Conservation (phyloP, 1,140 invertebrate species). For the Microplitis mediator region DNA sequence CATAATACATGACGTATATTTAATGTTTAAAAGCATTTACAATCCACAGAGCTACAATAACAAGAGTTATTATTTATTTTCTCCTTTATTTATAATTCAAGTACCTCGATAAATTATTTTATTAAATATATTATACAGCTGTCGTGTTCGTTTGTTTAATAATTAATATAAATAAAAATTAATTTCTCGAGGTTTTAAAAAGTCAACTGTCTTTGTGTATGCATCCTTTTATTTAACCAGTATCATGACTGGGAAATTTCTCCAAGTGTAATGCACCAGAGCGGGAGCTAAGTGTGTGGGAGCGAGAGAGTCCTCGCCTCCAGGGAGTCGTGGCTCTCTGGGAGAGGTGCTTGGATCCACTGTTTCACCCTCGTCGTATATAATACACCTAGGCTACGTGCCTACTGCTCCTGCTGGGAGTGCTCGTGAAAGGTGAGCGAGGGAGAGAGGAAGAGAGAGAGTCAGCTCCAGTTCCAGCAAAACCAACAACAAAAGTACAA, state of each 20-base stretch:
- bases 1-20: too few relatives aligned
- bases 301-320: constrained; percentile 40
- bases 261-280: not conserved
- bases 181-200: too few relatives aligned
- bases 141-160: too few relatives aligned
- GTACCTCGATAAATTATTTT: too few relatives aligned
- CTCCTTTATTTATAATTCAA: too few relatives aligned
- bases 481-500: constrained; percentile 22
- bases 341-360: constrained; percentile 39
- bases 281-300: constrained; percentile 3
- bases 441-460: constrained; percentile 21
- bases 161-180: too few relatives aligned
- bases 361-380: constrained; percentile 44
- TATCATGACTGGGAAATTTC: constrained; percentile 1
- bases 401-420: constrained; percentile 31
- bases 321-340: constrained; percentile 40
- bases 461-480: not conserved
- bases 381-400: constrained; percentile 46
- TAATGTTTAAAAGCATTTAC: too few relatives aligned
- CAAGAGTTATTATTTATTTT: too few relatives aligned
- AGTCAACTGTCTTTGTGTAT: not conserved
- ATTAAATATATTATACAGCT: too few relatives aligned
- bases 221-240: too few relatives aligned
- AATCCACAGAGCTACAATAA: too few relatives aligned
- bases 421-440: constrained; percentile 17